Conservation (phyloP, 2,113 vertebrate genomes). For the Tricholaema leucomelas region DNA sequence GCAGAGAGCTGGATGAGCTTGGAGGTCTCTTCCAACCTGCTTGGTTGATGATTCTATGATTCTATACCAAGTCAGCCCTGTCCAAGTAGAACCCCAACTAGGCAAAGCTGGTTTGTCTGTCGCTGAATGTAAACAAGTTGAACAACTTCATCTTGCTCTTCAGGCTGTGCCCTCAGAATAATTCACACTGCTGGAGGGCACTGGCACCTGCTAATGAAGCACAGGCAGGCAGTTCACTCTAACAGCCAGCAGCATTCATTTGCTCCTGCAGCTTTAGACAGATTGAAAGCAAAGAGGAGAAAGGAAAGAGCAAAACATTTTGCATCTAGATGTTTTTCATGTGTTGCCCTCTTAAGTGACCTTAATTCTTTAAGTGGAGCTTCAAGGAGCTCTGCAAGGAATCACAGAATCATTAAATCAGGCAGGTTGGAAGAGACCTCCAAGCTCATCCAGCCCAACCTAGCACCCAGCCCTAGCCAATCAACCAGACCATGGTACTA, state of each 20-base stretch:
- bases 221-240: constrained; percentile 57
- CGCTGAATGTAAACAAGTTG: constrained; percentile 60
- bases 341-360: constrained; percentile 22
- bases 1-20: too few species aligned
- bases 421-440: too few species aligned
- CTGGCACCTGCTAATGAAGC: constrained; percentile 61
- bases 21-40: too few species aligned
- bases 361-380: neutral
- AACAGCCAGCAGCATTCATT: constrained; percentile 38
- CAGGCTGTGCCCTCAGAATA: constrained; percentile 54
- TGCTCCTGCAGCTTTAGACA: constrained; percentile 40
- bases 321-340: constrained; percentile 42
- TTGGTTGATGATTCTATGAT: too few species aligned
- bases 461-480: too few species aligned
- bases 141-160: constrained; percentile 51
- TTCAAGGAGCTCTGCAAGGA: too few species aligned
- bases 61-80: neutral
- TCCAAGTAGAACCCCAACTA: constrained; percentile 41
- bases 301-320: constrained; percentile 31
- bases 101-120: constrained; percentile 51
- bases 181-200: constrained; percentile 57
- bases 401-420: too few species aligned
- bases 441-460: too few species aligned
- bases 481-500: too few species aligned
- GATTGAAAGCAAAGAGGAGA: neutral